Percentiles rank a stretch among this genome's conserved stretches.
Evolutionary conservation across 2,888 invertebrate genomes (phyloP).

Genomic region (Lepidochitona cinerea): DNA sequence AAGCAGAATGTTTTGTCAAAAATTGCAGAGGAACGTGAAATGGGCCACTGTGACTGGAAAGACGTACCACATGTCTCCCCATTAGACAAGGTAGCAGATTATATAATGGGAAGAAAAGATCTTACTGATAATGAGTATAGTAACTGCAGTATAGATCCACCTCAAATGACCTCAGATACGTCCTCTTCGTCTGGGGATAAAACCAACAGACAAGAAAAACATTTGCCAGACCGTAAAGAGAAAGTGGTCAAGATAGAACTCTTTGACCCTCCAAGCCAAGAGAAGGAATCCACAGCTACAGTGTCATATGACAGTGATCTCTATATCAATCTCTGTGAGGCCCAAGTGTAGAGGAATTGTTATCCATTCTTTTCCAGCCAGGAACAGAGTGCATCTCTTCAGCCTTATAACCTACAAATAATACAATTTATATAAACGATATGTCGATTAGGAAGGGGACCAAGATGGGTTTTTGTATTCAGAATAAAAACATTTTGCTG

Average conservation of each 20-base stretch:
- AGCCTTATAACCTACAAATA: no score
- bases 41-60: conserved; percentile 48
- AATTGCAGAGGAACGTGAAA: conserved; percentile 61
- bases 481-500: no score
- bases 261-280: conserved; percentile 65
- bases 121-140: conserved; percentile 20
- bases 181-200: conserved; percentile 54
- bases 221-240: conserved; percentile 49
- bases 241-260: conserved; percentile 55
- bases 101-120: conserved; percentile 27
- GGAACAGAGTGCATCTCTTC: no score
- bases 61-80: conserved; percentile 40
- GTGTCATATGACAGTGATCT: conserved; percentile 65
- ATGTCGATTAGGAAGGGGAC: no score
- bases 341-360: no score
- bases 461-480: no score
- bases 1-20: conserved; percentile 57
- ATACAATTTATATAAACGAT: no score
- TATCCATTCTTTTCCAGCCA: no score
- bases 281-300: conserved; percentile 65
- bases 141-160: neutral
- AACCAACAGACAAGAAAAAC: conserved; percentile 38
- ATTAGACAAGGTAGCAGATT: conserved; percentile 29
- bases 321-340: conserved; percentile 64
- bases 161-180: conserved; percentile 38